These are phyloP conservation scores for Sebastes ruberrimus DNA, from an alignment of 2,797 vertebrate genomes.

Conservation along the genomic window DNA sequence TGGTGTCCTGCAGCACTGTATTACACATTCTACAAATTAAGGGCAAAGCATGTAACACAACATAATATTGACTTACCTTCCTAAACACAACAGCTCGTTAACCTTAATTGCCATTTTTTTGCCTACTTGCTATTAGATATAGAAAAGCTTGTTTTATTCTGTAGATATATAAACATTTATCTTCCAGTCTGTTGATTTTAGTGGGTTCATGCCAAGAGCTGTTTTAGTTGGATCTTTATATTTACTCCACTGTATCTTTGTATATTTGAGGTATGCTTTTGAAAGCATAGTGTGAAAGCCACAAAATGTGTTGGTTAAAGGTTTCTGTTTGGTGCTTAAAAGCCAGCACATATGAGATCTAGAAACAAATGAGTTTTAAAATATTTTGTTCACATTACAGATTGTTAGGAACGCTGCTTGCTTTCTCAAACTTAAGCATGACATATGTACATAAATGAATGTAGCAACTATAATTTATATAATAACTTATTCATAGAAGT, in stretches of 20 bases:
- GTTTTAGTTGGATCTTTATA: not conserved
- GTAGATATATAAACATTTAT: not conserved
- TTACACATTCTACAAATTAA: not conserved
- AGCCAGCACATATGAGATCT: not conserved
- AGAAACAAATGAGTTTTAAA: not conserved
- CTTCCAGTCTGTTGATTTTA: not conserved
- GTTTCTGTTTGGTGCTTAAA: not conserved
- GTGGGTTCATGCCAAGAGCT: not conserved
- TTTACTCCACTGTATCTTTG: not conserved
- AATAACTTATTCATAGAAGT: not conserved
- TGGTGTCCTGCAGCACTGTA: constrained; percentile 2
- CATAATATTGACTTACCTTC: not conserved
- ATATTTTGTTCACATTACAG: not conserved
- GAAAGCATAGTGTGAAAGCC: not conserved
- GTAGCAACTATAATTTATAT: not conserved
- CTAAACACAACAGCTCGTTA: not conserved
- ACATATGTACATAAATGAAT: not conserved
- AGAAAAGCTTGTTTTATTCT: not conserved
- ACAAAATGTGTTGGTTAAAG: not conserved
- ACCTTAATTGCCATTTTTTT: not conserved
- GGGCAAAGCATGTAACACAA: not conserved
- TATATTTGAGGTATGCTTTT: not conserved
- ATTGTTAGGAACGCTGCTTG: not conserved
- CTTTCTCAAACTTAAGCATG: not conserved
- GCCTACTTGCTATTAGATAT: not conserved